Evolutionary conservation across 1,140 invertebrate species (phyloP).

Genomic region (Atopsyche davidsoni): DNA sequence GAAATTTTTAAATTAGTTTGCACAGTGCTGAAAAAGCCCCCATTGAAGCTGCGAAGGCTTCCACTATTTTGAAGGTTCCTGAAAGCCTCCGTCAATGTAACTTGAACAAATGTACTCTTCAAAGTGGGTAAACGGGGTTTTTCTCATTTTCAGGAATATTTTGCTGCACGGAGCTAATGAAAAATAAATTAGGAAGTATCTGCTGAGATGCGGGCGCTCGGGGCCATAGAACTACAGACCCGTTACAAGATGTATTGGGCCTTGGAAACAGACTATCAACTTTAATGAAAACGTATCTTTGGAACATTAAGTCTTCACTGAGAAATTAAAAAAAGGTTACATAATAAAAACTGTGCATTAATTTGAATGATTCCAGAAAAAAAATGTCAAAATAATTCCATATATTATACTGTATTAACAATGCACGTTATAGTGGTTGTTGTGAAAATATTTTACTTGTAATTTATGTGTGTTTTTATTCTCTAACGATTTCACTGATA

Average conservation of each 20-base stretch:
- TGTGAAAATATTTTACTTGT: too few species aligned
- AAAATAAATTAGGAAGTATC: conserved; percentile 15
- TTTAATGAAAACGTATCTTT: too few species aligned
- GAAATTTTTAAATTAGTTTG: conserved; percentile 7
- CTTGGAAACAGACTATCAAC: too few species aligned
- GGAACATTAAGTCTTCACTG: too few species aligned
- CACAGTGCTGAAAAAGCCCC: background rate
- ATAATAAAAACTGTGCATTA: too few species aligned
- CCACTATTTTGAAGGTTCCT: background rate
- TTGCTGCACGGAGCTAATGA: conserved; percentile 7
- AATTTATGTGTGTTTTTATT: too few species aligned
- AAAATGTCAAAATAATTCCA: too few species aligned
- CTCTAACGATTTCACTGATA: too few species aligned
- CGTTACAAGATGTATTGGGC: background rate
- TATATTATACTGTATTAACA: too few species aligned
- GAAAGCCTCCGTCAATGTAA: conserved; percentile 9
- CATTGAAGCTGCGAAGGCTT: background rate
- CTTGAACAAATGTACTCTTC: conserved; percentile 7
- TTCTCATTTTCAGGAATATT: conserved; percentile 5
- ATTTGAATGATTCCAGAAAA: too few species aligned
- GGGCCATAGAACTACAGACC: background rate
- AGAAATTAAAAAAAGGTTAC: too few species aligned
- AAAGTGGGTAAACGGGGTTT: background rate
- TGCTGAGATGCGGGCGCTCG: background rate
- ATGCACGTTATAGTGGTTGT: too few species aligned